Percentiles rank a stretch among this genome's conserved stretches.
Evolutionary conservation across 2,888 invertebrate species (phyloP).

Genomic region (Lithophane semibrunnea): DNA sequence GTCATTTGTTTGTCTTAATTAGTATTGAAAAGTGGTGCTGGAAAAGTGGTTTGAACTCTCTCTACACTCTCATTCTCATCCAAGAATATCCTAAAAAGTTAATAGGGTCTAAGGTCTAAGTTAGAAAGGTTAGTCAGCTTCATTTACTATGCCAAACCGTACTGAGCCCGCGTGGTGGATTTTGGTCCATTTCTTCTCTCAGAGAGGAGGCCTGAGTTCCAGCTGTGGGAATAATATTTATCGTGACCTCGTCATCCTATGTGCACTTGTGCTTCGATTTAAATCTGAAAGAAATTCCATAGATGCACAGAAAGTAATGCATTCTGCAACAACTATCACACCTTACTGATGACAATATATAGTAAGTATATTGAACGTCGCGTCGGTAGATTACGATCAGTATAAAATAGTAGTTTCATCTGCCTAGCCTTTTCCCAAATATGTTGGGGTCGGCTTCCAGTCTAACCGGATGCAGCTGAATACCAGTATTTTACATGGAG

Average conservation of each 20-base stretch:
- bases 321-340: background rate
- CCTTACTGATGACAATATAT: background rate
- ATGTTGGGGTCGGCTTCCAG: too few species aligned
- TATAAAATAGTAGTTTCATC: too few species aligned
- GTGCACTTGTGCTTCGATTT: conserved; percentile 3
- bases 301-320: background rate
- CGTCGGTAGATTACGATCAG: background rate
- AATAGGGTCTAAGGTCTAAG: background rate
- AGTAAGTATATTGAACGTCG: too few species aligned
- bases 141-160: background rate
- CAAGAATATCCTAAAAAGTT: background rate
- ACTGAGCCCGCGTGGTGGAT: background rate
- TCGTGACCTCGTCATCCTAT: too few species aligned
- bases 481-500: too few species aligned
- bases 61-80: background rate
- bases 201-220: background rate
- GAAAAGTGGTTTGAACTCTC: background rate
- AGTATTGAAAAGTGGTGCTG: background rate
- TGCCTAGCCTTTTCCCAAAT: too few species aligned
- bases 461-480: too few species aligned
- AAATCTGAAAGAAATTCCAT: conserved; percentile 5
- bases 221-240: too few species aligned
- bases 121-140: background rate
- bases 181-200: background rate
- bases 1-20: background rate